Evolutionary conservation across 2,113 vertebrate genomes (phyloP).

Genomic region (Nothocercus nigrocapillus): DNA sequence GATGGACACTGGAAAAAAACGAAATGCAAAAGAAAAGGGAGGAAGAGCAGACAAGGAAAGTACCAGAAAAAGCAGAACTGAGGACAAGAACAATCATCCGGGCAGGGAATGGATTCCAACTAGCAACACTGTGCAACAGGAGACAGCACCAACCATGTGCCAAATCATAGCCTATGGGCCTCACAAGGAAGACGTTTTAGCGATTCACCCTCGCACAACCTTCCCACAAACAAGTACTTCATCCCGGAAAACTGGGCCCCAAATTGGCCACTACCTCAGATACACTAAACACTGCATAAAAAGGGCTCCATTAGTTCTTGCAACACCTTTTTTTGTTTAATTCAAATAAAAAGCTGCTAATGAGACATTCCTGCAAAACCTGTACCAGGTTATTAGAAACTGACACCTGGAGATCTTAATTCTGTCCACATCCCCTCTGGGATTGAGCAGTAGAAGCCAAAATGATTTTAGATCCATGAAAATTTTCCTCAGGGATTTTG

Average conservation of each 20-base stretch:
- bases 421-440: neutral
- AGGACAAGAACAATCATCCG: neutral
- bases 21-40: neutral
- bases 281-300: rapidly evolving
- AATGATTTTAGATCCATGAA: neutral
- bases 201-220: rapidly evolving
- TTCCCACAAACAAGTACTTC: rapidly evolving
- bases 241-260: neutral
- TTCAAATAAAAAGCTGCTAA: neutral
- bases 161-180: rapidly evolving
- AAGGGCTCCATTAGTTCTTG: neutral
- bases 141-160: neutral
- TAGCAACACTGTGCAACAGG: neutral
- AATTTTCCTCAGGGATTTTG: neutral
- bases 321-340: neutral
- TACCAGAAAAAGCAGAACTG: neutral
- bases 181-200: rapidly evolving
- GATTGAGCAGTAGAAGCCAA: rapidly evolving
- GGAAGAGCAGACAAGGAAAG: neutral
- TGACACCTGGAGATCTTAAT: rapidly evolving
- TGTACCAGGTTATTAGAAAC: neutral
- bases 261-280: neutral
- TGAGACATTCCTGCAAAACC: neutral
- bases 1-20: rapidly evolving
- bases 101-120: neutral